These are phyloP conservation scores for Lasioglossum oenotherae DNA, from an alignment of 2,888 invertebrate species.

Conservation along the genomic window DNA sequence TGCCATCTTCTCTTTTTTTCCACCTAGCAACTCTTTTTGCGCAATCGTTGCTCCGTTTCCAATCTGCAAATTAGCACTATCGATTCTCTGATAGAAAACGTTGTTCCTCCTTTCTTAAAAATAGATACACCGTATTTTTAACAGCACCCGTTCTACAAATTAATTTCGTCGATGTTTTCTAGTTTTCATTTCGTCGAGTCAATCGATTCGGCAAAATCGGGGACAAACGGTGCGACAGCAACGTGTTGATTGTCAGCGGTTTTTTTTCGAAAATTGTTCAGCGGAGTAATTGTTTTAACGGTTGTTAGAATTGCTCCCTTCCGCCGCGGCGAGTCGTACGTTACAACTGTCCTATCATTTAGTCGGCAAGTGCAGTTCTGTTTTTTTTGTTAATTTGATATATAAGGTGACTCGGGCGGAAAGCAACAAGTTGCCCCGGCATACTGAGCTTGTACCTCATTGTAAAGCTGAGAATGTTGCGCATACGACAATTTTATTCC, in stretches of 20 bases:
- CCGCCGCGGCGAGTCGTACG: not conserved
- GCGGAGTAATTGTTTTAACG: not conserved
- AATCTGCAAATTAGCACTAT: not conserved
- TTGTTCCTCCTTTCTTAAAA: not conserved
- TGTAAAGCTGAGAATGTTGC: not conserved
- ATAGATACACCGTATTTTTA: not conserved
- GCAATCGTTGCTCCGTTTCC: not conserved
- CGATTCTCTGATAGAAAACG: not conserved
- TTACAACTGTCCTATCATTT: not conserved
- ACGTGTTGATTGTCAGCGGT: not conserved
- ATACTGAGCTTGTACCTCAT: not conserved
- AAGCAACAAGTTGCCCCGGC: conserved; percentile 10
- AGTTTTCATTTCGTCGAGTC: not conserved
- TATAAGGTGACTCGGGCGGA: conserved; percentile 1
- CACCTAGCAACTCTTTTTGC: not conserved
- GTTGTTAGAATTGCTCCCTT: not conserved
- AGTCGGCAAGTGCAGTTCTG: not conserved
- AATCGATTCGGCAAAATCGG: not conserved
- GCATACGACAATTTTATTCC: not conserved
- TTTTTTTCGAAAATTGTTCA: not conserved
- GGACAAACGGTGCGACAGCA: not conserved
- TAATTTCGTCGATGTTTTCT: not conserved
- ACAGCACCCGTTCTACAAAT: not conserved
- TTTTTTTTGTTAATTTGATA: conserved; percentile 13
- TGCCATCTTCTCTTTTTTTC: conserved; percentile 44